Evolutionary conservation across 2,113 vertebrate species (phyloP), one percentile per base, ranked within the genome.

Genomic region (Acanthochromis polyacanthus): DNA sequence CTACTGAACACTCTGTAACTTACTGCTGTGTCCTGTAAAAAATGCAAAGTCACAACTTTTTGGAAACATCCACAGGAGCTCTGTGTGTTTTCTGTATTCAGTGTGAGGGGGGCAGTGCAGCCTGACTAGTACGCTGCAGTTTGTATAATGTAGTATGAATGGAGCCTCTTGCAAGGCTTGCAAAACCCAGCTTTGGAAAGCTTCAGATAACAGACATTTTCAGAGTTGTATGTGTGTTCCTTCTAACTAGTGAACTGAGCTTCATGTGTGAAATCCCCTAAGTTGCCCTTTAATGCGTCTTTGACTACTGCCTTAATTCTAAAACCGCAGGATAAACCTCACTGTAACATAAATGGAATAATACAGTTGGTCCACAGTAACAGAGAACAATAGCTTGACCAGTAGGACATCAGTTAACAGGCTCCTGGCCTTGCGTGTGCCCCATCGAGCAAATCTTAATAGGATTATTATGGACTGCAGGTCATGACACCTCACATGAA

Each of bases 381-480:
- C 43, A 30, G 43, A 52, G 38, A 87, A 68, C 67, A 73, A 73
- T 57, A 45, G 22, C 48, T 56, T 32, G 20, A 71, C 32, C 20
- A 67, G 50, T 17, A 30, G 67, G 65, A 81, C 71, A 30, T 25
- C 55, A 45, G 50, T 53, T 32, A 82, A 58, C 73, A 55, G 82
- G 53, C 74, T 78, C 60, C 64, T 57, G 64, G 71, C 53, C 64
- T 88, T 86, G 86, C 68, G 55, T 91, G 87, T 85, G 88, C 65
- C 72, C 50, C 19, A 78, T 79, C 46, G 45, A 75, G 78, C 83
- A 81, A 69, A 78, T n/a, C 68, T 71, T 91, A 90, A 92, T 87
- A 82, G 90, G 91, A 93, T 93, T 93, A 93, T 67, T 80, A 88
- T 80, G 73, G 61, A 79, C 81, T 78, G 71, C 74, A 70, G 85